Evolutionary conservation across 2,113 vertebrate species (phyloP), one percentile per base, ranked within the genome.

Genomic region (Tympanuchus pallidicinctus): DNA sequence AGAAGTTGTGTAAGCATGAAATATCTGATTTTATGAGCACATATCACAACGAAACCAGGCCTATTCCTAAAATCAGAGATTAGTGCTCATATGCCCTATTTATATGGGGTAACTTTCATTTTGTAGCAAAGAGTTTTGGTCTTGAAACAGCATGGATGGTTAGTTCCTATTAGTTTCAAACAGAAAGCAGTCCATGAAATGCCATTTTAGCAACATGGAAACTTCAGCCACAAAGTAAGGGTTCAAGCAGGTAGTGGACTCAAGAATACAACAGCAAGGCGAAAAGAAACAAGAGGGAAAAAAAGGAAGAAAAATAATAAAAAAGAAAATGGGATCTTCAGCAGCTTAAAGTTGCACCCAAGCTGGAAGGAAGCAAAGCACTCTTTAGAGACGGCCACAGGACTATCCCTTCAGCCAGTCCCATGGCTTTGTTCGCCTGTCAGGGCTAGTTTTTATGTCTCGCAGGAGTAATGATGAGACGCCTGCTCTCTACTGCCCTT

Each of bases 21-120:
- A 22, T 21, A 11, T 2, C 9, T 2, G 11, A 18, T 10, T 27
- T 52, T 76, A 47, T 40, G 27, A 71, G 63, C 30, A 92, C 69
- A 48, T 63, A 28, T 22, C 36, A 45, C 72, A 80, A 79, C 50
- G 18, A 77, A 77, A 80, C n/a, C 45, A 83, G 40, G 36, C 50
- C 22, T 38, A n/a, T 32, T 10, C 40, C 10, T 0, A 0, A 76
- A 20, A 45, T 91, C 50, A 56, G 67, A 82, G 32, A 17, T 82
- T 76, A 66, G 8, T 1, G 0, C 1, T 82, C 77, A 69, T 7
- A 8, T 84, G 18, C 21, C 0, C 0, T 21, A 20, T 1, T 76
- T 70, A 13, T 2, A 32, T 3, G 18, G 20, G 71, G 48, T 38
- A 70, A 38, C 60, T 60, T 88, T 79, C 50, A 45, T 42, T 87